Evolutionary conservation across 2,797 vertebrate genomes (phyloP), one percentile per base, ranked within the genome.

Genomic region (Betta splendens): DNA sequence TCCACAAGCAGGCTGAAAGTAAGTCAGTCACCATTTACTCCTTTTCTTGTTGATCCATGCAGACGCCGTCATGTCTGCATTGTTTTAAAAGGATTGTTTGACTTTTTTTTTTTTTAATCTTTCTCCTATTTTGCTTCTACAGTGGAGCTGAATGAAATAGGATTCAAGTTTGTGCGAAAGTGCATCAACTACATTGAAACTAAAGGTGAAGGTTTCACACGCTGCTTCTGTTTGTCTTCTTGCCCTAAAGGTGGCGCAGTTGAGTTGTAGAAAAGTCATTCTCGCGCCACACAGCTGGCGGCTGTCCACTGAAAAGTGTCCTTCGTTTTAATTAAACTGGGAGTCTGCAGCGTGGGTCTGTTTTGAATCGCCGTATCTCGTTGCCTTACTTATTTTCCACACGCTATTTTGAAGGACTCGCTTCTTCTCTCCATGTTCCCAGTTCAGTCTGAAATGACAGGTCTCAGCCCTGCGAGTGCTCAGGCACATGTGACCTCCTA

Each of bases 1-100:
- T 98, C 90, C 95, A 97, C 21, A 98, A 99, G 79, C 94, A 97
- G 84, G 94, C 97, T 72, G 96, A 98, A 89, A 98, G 97, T 98
- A 91, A 94, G 97, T 95, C 69, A 9, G 21, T 39, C 56, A 35
- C 37, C 32, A 23, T 21, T n/a, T n/a, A n/a, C n/a, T n/a, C n/a
- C n/a, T n/a, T n/a, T n/a, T n/a, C n/a, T n/a, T n/a, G n/a, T n/a
- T n/a, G n/a, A n/a, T n/a, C n/a, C n/a, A n/a, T n/a, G n/a, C n/a
- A n/a, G n/a, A n/a, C n/a, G n/a, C n/a, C n/a, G n/a, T n/a, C 10
- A 1, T 31, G 5, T 20, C 40, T 12, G 35, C 29, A 26, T 29
- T 23, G 3, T 25, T 16, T 7, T 31, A 21, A 52, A 48, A 9
- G 25, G 0, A 23, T 12, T 12, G 23, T 40, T 37, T n/a, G 37